A percentile compares a stretch with the other conserved stretches of the same genome.
Conservation (phyloP, 30 jellyfish, hydroid and myxozoan genomes). For the Chrysaora quinquecirrha region DNA sequence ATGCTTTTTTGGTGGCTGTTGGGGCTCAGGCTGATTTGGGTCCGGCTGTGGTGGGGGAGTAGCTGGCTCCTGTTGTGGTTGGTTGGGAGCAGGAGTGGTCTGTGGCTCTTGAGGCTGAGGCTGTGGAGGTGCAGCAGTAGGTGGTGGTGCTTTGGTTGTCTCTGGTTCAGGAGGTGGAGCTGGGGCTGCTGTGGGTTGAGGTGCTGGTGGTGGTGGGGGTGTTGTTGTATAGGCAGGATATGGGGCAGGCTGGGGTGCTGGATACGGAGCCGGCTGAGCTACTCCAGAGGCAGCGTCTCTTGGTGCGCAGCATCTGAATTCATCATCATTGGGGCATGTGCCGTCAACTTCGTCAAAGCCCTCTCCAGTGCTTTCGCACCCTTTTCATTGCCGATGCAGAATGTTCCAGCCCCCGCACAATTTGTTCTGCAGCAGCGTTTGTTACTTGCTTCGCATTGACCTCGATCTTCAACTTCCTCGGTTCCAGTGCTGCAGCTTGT, state of each 20-base stretch:
- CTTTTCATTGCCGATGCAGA: slow-evolving; percentile 42
- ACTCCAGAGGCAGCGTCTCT: slow-evolving; percentile 55
- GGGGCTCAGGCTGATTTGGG: slow-evolving; percentile 31
- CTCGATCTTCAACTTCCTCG: slow-evolving; percentile 53
- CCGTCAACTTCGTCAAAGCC: slow-evolving; percentile 77
- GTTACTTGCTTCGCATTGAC: slow-evolving; percentile 44
- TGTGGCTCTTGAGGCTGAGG: slow-evolving; percentile 64
- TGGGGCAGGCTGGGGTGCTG: slow-evolving; percentile 48
- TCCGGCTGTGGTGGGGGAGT: slow-evolving; percentile 75
- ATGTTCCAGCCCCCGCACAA: slow-evolving; percentile 70
- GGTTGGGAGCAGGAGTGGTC: slow-evolving; percentile 62
- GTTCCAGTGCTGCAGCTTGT: slow-evolving; percentile 45
- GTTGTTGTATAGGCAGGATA: slow-evolving; percentile 41
- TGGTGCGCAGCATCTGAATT: slow-evolving; percentile 71
- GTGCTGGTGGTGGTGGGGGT: slow-evolving; percentile 45
- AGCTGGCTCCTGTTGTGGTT: slow-evolving; percentile 40
- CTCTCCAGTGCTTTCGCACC: slow-evolving; percentile 44
- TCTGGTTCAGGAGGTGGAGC: slow-evolving; percentile 28
- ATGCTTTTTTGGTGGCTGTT: slow-evolving; percentile 30
- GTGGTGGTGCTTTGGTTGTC: slow-evolving; percentile 44
- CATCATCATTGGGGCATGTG: slow-evolving; percentile 62
- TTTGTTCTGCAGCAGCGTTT: slow-evolving; percentile 57
- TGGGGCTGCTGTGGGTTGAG: slow-evolving; percentile 26
- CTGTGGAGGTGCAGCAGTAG: slow-evolving; percentile 20
- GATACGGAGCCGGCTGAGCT: neutral